These are phyloP conservation scores for Cinara cedri DNA, from an alignment of 2,888 invertebrate genomes.

Conservation along the genomic window DNA sequence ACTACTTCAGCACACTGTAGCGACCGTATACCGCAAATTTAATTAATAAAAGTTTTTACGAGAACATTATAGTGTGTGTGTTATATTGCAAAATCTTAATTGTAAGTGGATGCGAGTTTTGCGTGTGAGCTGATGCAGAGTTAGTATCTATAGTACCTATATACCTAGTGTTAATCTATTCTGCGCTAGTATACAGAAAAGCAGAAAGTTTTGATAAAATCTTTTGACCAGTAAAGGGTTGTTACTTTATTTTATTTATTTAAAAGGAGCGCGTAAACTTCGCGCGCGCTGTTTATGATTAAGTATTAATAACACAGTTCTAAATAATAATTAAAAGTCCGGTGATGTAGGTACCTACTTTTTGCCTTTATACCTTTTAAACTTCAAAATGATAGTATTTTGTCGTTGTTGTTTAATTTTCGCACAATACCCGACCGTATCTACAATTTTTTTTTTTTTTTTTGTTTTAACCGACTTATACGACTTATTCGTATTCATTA, in stretches of 20 bases:
- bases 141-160: too few relatives aligned
- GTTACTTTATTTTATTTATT: constrained; percentile 5
- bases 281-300: not conserved
- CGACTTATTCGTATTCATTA: too few relatives aligned
- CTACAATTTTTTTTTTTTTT: too few relatives aligned
- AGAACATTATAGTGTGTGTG: constrained; percentile 11
- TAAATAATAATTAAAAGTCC: not conserved
- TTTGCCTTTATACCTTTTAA: too few relatives aligned
- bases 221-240: constrained; percentile 8
- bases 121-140: not conserved
- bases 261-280: not conserved
- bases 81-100: not conserved
- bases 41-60: constrained; percentile 26
- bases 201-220: constrained; percentile 36
- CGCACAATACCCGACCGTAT: too few relatives aligned
- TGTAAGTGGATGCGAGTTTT: constrained; percentile 10
- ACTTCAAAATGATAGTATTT: too few relatives aligned
- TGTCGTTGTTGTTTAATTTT: too few relatives aligned
- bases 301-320: not conserved
- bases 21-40: constrained; percentile 12
- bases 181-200: not conserved
- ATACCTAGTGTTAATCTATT: too few relatives aligned
- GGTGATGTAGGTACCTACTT: too few relatives aligned
- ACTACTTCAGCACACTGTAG: not conserved
- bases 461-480: too few relatives aligned